Evolutionary conservation across 1,140 invertebrate genomes (phyloP).

Genomic region (Polypedilum vanderplanki): DNA sequence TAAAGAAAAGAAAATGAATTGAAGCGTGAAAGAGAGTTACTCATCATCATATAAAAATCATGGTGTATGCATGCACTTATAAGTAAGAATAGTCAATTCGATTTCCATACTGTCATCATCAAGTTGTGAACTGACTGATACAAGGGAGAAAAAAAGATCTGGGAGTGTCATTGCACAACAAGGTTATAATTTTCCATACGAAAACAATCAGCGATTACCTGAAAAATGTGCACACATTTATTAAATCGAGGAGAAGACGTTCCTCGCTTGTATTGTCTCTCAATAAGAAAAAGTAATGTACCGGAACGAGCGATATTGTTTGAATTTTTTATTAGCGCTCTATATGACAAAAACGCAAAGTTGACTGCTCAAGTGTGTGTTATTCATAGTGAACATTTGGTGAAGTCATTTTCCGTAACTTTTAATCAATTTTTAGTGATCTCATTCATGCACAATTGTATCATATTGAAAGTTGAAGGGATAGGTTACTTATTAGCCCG

Average conservation of each 20-base stretch:
- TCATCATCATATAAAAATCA: not conserved
- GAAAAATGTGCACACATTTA: slow-evolving; percentile 7
- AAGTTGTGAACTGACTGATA: not conserved
- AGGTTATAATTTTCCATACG: not conserved
- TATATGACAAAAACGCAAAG: not conserved
- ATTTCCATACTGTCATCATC: not conserved
- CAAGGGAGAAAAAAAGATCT: not conserved
- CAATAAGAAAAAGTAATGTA: not conserved
- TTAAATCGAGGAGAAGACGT: slow-evolving; percentile 26
- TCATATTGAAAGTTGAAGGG: not conserved
- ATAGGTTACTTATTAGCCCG: not conserved
- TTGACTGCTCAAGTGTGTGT: not conserved
- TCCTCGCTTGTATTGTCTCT: not conserved
- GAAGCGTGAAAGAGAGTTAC: not conserved
- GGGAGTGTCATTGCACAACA: not conserved
- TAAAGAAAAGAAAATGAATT: not conserved
- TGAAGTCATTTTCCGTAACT: not conserved
- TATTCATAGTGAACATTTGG: slow-evolving; percentile 2
- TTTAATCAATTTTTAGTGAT: slow-evolving; percentile 20
- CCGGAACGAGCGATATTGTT: slow-evolving; percentile 14
- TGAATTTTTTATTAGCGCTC: not conserved
- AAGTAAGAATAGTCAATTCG: not conserved
- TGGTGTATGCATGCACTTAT: not conserved
- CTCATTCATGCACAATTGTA: not conserved
- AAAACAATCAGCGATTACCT: slow-evolving; percentile 1